Evolutionary conservation across 1,140 invertebrate species (phyloP), one percentile per base, ranked within the genome.

Genomic region (Chymomyza costata): DNA sequence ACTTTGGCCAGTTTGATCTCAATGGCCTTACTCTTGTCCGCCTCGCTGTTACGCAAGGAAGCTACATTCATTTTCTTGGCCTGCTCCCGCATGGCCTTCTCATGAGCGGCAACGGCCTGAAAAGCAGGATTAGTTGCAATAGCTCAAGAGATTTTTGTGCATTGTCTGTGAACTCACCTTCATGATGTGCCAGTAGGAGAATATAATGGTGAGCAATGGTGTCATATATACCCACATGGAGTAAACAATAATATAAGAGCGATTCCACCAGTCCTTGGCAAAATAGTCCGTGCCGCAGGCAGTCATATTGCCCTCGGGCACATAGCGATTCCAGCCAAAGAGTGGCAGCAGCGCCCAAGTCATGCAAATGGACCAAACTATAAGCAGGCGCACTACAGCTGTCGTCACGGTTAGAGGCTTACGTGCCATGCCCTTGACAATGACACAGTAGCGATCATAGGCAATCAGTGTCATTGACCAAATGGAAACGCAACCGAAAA

Each of bases 381-480:
- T 82, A 1, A 93, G 34, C 48, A 95, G 91, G 66, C 91, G 88
- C 1, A 92, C 47, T 14, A 93, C 82, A 6, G 93, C 92, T 39
- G 88, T 88, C 15, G 90, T 91, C 39, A 89, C 90, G 5, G 91
- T 93, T 65, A 95, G 71, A 1, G 92, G 92, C 61, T 90, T 90
- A 15, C 90, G 90, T 2, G 91, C 88, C 61, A 94, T 87, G 34
- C 93, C 93, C 86, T 91, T 92, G 2, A 94, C 93, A 65, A 96
- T 95, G 32, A 95, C 93, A 65, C 93, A 93, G 87, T 95, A 95
- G 51, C 94, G 87, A 80, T 95, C 94, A 47, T 93, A 88, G 37
- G 93, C 91, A 53, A 95, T 95, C 78, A 93, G 88, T 0, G 91
- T 91, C 91, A 95, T 93, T 2, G 92, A 90, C 92, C 93, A 94